Conservation (phyloP, 2,113 vertebrate species). For the Hyperopisus bebe region DNA sequence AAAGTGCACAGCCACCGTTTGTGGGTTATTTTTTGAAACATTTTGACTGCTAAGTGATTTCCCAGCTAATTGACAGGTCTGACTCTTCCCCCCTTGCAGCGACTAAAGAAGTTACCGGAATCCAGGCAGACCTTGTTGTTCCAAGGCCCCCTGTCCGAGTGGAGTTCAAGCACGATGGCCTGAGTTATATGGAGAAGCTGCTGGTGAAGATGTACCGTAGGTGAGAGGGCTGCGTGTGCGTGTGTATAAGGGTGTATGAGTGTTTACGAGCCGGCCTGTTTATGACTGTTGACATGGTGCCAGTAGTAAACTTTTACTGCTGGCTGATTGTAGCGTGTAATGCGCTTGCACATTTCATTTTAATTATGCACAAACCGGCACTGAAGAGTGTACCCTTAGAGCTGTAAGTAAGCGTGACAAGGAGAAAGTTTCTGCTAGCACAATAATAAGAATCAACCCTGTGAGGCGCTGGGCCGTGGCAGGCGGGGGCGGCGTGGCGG, state of each 20-base stretch:
- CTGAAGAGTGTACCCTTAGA: neutral
- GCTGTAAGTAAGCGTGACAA: constrained; percentile 3
- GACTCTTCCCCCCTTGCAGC: constrained; percentile 40
- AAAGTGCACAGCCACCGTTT: neutral
- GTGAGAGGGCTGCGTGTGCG: constrained; percentile 45
- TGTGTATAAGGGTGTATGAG: neutral
- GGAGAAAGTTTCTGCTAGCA: neutral
- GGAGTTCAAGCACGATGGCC: constrained; percentile 67
- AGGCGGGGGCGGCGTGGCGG: neutral
- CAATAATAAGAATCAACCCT: neutral
- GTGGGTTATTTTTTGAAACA: neutral
- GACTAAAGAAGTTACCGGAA: constrained; percentile 57
- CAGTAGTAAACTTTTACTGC: constrained; percentile 13
- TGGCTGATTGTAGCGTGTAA: neutral
- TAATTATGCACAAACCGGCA: neutral
- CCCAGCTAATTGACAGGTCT: neutral
- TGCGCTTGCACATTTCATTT: constrained; percentile 1
- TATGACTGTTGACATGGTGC: neutral
- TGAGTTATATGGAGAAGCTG: constrained; percentile 83
- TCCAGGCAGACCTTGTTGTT: constrained; percentile 64
- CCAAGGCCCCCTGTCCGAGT: constrained; percentile 55
- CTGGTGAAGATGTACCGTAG: constrained; percentile 83
- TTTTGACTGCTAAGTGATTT: neutral
- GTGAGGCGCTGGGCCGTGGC: neutral
- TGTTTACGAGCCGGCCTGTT: neutral